Conservation (phyloP, 2,797 vertebrate genomes). For the Pangasius krempfi region DNA sequence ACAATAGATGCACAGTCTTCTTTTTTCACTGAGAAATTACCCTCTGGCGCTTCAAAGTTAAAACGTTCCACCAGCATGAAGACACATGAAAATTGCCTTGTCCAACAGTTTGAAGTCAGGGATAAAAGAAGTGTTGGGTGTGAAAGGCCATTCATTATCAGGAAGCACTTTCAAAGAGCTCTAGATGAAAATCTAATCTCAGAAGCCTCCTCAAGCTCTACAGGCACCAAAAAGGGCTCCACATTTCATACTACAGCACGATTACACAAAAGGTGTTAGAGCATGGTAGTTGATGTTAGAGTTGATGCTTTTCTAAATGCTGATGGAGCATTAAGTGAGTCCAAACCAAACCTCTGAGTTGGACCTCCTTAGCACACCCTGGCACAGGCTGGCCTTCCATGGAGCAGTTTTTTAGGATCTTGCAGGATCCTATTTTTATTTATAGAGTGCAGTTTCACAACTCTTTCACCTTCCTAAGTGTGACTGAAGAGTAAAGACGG, state of each 20-base stretch:
- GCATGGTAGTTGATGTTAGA: conserved; percentile 4
- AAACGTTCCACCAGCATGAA: conserved; percentile 7
- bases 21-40: background rate
- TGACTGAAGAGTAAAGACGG: too few species aligned
- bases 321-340: conserved; percentile 63
- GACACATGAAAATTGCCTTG: background rate
- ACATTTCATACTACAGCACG: background rate
- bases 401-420: background rate
- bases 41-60: background rate
- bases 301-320: conserved; percentile 37
- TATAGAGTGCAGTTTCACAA: background rate
- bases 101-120: background rate
- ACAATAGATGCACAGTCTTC: background rate
- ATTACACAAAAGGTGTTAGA: conserved; percentile 21
- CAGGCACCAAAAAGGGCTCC: background rate
- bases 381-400: conserved; percentile 57
- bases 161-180: background rate
- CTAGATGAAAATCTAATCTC: background rate
- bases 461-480: background rate
- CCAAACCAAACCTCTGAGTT: conserved; percentile 54
- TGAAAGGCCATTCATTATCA: conserved; percentile 18
- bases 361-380: conserved; percentile 58
- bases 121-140: background rate
- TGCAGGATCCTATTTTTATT: conserved; percentile 47
- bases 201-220: background rate